Percentiles rank a stretch among this genome's conserved stretches.
These are phyloP conservation scores for Blastobasis lacticolella DNA, from an alignment of 2,888 invertebrate species.

Conservation along the genomic window DNA sequence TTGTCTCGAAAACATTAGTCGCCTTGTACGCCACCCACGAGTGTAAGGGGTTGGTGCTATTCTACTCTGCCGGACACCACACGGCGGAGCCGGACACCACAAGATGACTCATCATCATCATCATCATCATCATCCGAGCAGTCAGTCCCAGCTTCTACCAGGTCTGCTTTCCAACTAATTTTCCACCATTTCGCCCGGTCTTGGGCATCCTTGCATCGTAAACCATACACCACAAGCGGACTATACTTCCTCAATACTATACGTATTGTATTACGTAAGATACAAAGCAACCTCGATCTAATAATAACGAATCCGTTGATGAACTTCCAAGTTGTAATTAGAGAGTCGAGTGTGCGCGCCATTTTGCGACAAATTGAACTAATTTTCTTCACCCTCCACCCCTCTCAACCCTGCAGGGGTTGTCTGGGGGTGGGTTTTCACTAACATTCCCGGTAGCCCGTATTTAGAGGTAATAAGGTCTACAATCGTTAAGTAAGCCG, in stretches of 20 bases:
- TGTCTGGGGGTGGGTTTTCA: constrained; percentile 1
- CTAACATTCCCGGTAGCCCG: background rate
- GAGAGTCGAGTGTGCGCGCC: constrained; percentile 17
- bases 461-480: constrained; percentile 4
- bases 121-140: too few species aligned
- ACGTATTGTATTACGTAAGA: background rate
- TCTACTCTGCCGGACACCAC: too few species aligned
- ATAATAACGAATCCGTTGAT: constrained; percentile 22
- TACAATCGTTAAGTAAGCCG: constrained; percentile 10
- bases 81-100: too few species aligned
- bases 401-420: constrained; percentile 1
- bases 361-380: constrained; percentile 50
- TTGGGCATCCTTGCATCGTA: too few species aligned
- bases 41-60: too few species aligned
- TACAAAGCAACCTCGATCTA: constrained; percentile 6
- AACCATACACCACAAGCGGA: too few species aligned
- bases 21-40: too few species aligned
- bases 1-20: too few species aligned
- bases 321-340: constrained; percentile 5
- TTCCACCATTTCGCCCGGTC: too few species aligned
- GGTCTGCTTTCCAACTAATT: too few species aligned
- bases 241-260: constrained; percentile 1
- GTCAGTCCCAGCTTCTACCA: too few species aligned
- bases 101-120: too few species aligned
- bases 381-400: constrained; percentile 26